Conservation (phyloP, 2,797 vertebrate genomes). For the Orestias chungarensis region DNA sequence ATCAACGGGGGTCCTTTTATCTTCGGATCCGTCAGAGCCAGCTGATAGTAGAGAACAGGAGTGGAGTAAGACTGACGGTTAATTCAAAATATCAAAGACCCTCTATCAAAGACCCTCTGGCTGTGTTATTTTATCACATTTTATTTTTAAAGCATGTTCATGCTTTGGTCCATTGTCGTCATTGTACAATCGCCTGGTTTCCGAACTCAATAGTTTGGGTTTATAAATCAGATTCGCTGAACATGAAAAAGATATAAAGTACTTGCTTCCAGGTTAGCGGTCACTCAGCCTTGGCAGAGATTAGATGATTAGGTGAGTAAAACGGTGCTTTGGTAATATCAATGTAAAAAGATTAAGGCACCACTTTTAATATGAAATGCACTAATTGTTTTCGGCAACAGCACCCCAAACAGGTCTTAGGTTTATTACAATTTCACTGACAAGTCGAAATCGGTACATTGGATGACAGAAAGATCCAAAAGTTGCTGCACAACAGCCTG, state of each 20-base stretch:
- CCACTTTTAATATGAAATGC: too few relatives aligned
- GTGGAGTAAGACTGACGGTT: constrained; percentile 23
- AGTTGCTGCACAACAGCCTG: too few relatives aligned
- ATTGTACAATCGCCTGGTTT: too few relatives aligned
- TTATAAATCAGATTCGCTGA: neutral
- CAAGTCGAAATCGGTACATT: too few relatives aligned
- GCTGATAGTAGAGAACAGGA: constrained; percentile 26
- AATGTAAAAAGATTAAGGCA: too few relatives aligned
- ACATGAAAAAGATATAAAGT: neutral
- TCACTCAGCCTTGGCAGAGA: neutral
- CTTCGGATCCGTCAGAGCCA: constrained; percentile 27
- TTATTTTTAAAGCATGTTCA: constrained; percentile 4
- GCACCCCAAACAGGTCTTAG: too few relatives aligned
- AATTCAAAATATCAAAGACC: constrained; percentile 44
- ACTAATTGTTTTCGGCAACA: too few relatives aligned
- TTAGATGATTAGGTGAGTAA: neutral
- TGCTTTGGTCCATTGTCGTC: constrained; percentile 28
- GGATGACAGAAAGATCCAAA: too few relatives aligned
- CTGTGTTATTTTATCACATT: constrained; percentile 20
- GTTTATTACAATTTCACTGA: too few relatives aligned
- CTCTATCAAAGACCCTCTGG: constrained; percentile 30
- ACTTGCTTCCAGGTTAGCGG: neutral
- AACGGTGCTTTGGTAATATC: neutral
- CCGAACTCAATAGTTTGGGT: neutral
- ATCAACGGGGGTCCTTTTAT: constrained; percentile 33